Conservation (phyloP, 2,113 vertebrate genomes). For the Polyodon spathula region DNA sequence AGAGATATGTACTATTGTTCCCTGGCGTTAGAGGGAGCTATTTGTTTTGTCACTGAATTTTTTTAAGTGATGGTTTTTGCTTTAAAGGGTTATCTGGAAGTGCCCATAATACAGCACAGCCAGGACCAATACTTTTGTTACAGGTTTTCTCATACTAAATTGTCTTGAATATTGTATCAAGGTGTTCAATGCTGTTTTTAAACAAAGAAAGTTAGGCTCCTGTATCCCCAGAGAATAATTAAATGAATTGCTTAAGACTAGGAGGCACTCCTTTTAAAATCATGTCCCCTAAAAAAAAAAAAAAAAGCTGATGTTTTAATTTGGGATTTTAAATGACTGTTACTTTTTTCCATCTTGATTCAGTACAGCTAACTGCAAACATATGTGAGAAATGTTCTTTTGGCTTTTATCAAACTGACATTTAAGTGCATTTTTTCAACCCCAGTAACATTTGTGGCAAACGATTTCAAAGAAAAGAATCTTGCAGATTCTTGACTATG, state of each 20-base stretch:
- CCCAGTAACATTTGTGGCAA: conserved; percentile 65
- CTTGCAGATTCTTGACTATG: conserved; percentile 56
- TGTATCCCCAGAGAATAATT: conserved; percentile 3
- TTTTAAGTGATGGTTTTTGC: too few relatives aligned
- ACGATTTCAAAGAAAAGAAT: conserved; percentile 70
- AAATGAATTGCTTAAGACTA: conserved; percentile 29
- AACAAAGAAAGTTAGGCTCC: too few relatives aligned
- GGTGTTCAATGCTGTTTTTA: too few relatives aligned
- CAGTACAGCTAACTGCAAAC: conserved; percentile 73
- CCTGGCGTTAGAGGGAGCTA: too few relatives aligned
- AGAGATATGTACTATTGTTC: too few relatives aligned
- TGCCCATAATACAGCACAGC: too few relatives aligned
- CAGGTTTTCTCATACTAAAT: too few relatives aligned
- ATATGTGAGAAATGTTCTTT: conserved; percentile 65
- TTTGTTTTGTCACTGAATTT: too few relatives aligned
- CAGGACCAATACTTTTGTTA: too few relatives aligned
- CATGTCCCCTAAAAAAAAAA: conserved; percentile 30
- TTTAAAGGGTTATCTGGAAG: too few relatives aligned
- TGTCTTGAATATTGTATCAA: too few relatives aligned
- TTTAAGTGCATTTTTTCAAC: conserved; percentile 66
- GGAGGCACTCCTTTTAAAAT: conserved; percentile 53
- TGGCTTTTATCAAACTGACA: conserved; percentile 82
- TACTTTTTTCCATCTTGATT: conserved; percentile 69
- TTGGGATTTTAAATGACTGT: conserved; percentile 55
- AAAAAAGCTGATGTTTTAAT: conserved; percentile 50